A percentile compares a stretch with the other conserved stretches of the same genome.
Conservation (phyloP, 2,797 vertebrate genomes). For the Oryzias dopingdopingensis region DNA sequence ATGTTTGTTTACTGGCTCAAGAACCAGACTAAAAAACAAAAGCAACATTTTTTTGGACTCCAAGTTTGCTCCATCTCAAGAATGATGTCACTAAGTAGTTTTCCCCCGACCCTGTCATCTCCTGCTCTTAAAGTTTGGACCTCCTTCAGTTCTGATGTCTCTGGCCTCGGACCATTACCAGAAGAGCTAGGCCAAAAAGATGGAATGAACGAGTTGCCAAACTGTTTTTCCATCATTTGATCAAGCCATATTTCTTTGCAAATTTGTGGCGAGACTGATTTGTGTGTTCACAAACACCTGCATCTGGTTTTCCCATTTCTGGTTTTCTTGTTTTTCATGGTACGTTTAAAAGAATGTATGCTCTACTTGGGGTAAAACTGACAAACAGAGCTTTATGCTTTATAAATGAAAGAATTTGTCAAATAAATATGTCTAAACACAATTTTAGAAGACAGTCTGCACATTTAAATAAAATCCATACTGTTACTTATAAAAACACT, state of each 20-base stretch:
- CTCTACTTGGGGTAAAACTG: constrained; percentile 54
- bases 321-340: constrained; percentile 32
- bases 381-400: constrained; percentile 40
- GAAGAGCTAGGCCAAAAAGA: constrained; percentile 34
- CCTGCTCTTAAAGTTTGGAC: constrained; percentile 17
- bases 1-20: constrained; percentile 8
- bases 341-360: constrained; percentile 58
- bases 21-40: constrained; percentile 14
- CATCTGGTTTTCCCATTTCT: constrained; percentile 65
- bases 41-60: constrained; percentile 8
- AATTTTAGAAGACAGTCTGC: no score
- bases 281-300: constrained; percentile 34
- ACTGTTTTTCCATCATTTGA: constrained; percentile 48
- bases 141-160: constrained; percentile 39
- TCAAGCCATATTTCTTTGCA: constrained; percentile 47
- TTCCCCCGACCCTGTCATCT: constrained; percentile 14
- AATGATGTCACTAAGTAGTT: constrained; percentile 22
- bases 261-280: constrained; percentile 40
- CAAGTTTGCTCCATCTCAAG: constrained; percentile 10
- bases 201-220: constrained; percentile 33
- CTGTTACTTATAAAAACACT: not conserved
- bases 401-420: constrained; percentile 45
- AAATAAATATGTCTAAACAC: not conserved
- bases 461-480: no score
- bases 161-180: constrained; percentile 35